A percentile compares a stretch with the other conserved stretches of the same genome.
Conservation (phyloP, 2,113 vertebrate species). For the Semnornis frantzii region DNA sequence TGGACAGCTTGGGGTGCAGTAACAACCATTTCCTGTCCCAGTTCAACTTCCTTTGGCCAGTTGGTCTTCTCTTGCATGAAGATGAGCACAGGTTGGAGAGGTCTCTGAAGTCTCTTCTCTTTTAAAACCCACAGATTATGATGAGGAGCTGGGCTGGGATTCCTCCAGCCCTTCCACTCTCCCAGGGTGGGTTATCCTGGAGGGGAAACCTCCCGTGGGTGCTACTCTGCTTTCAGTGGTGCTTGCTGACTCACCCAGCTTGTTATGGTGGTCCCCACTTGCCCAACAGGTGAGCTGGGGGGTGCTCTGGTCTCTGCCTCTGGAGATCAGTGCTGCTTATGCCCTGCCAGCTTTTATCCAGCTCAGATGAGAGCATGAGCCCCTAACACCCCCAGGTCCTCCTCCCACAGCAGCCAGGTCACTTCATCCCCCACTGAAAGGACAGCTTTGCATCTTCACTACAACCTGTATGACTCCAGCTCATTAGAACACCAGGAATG, state of each 20-base stretch:
- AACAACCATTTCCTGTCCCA: fast-evolving
- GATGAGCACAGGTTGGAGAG: not conserved
- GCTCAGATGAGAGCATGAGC: not conserved
- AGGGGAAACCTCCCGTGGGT: not conserved
- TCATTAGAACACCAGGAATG: not conserved
- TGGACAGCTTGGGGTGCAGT: not conserved
- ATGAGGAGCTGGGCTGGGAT: not conserved
- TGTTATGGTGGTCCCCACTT: not conserved
- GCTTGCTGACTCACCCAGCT: not conserved
- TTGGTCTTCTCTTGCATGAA: not conserved
- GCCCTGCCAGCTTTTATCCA: not conserved
- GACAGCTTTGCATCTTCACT: not conserved
- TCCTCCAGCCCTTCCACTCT: not conserved
- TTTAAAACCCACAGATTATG: not conserved
- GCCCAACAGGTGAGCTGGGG: not conserved
- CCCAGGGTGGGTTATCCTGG: not conserved
- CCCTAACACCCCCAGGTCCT: not conserved
- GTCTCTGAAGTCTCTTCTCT: not conserved
- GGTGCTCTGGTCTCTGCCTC: not conserved
- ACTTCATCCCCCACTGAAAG: not conserved
- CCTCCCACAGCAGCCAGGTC: not conserved
- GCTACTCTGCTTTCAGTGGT: not conserved
- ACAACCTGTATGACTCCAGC: not conserved
- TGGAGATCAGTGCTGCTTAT: not conserved
- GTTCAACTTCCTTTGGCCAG: not conserved